These are phyloP conservation scores for Morelia viridis DNA, from an alignment of 2,797 vertebrate species.

Conservation along the genomic window DNA sequence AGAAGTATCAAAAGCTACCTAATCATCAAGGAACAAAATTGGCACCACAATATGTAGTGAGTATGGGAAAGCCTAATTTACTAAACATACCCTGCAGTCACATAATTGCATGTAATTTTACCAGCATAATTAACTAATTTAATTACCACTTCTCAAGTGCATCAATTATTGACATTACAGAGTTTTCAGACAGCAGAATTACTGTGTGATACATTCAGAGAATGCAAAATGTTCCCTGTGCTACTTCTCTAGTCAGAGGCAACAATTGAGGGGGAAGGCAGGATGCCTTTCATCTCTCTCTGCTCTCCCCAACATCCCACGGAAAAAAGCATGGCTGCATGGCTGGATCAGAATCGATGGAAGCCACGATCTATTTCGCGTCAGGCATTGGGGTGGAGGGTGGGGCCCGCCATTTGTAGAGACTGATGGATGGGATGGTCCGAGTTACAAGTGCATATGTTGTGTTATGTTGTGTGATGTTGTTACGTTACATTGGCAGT, in stretches of 20 bases:
- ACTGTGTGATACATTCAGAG: slow-evolving; percentile 93
- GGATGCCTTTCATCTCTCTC: slow-evolving; percentile 42
- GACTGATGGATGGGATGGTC: neutral
- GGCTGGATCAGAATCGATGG: slow-evolving; percentile 48
- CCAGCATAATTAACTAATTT: slow-evolving; percentile 99
- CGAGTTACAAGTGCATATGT: neutral
- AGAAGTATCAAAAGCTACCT: slow-evolving; percentile 95
- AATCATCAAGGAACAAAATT: slow-evolving; percentile 99
- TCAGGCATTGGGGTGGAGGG: neutral
- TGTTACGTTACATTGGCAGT: neutral
- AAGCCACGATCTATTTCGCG: slow-evolving; percentile 31
- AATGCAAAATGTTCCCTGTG: slow-evolving; percentile 92
- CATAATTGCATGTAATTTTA: slow-evolving; percentile 99
- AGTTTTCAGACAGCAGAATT: slow-evolving; percentile 99
- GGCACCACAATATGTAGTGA: slow-evolving; percentile 97
- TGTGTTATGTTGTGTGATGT: neutral
- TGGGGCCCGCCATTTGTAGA: neutral
- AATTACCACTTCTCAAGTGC: slow-evolving; percentile 99
- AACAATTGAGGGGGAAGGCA: slow-evolving; percentile 67
- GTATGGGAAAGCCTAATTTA: slow-evolving; percentile 99
- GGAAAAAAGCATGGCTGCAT: slow-evolving; percentile 42
- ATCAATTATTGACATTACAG: slow-evolving; percentile 99
- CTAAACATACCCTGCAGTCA: slow-evolving; percentile 99
- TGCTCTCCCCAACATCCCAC: slow-evolving; percentile 8
- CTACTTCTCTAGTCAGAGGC: slow-evolving; percentile 82